Evolutionary conservation across 2,888 invertebrate species (phyloP).

Genomic region (Caenorhabditis doughertyi): DNA sequence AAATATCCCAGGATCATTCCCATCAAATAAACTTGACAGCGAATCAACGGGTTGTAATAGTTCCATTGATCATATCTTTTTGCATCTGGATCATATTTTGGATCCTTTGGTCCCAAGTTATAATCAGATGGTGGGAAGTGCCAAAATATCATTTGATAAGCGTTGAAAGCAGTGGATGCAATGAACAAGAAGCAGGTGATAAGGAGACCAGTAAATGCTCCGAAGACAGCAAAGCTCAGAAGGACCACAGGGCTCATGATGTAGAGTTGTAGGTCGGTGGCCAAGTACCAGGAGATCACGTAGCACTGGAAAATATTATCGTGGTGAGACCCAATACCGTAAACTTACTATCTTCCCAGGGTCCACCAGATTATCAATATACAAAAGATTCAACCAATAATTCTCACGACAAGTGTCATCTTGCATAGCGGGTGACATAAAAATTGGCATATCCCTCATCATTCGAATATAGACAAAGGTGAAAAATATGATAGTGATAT

Average conservation of each 20-base stretch:
- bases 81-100: slow-evolving; percentile 30
- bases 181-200: not conserved
- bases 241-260: slow-evolving; percentile 73
- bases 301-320: slow-evolving; percentile 70
- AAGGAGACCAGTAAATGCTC: slow-evolving; percentile 24
- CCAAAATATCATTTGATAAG: slow-evolving; percentile 63
- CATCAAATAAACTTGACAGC: slow-evolving; percentile 76
- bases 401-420: slow-evolving; percentile 67
- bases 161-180: slow-evolving; percentile 52
- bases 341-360: slow-evolving; percentile 64
- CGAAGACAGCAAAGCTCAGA: slow-evolving; percentile 69
- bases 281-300: slow-evolving; percentile 74
- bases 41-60: slow-evolving; percentile 75
- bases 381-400: slow-evolving; percentile 74
- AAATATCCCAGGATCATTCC: slow-evolving; percentile 74
- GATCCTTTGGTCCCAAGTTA: slow-evolving; percentile 67
- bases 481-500: slow-evolving; percentile 70
- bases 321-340: too few relatives aligned
- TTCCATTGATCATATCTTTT: slow-evolving; percentile 64
- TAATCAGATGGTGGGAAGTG: slow-evolving; percentile 72
- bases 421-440: slow-evolving; percentile 54
- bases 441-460: slow-evolving; percentile 55
- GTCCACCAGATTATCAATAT: slow-evolving; percentile 72
- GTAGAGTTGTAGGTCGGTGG: slow-evolving; percentile 76
- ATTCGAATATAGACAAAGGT: slow-evolving; percentile 68